phyloP scores from a whole-genome alignment of 2,797 vertebrate species.

The Taenioides sp. region DNA sequence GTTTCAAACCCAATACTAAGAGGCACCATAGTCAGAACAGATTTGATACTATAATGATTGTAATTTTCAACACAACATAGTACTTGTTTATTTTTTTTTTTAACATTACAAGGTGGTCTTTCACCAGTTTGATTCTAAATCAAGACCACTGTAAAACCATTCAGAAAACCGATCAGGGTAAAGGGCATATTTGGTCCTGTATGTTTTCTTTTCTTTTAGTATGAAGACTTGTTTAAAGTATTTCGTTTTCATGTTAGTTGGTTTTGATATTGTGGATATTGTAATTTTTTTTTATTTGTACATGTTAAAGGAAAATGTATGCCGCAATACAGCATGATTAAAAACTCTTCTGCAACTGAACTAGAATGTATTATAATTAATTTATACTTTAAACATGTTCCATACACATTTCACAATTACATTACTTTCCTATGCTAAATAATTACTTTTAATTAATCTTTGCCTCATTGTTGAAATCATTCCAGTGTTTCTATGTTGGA shows the following conservation, averaged over 20 bases:
- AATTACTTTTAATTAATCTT: slow-evolving; percentile 61
- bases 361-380: background rate
- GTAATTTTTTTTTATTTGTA: background rate
- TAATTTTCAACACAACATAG: too few species aligned
- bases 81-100: too few species aligned
- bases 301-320: background rate
- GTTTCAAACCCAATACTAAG: slow-evolving; percentile 6
- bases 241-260: too few species aligned
- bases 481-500: slow-evolving; percentile 43
- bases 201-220: too few species aligned
- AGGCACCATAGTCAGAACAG: background rate
- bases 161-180: too few species aligned
- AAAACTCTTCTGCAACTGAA: background rate
- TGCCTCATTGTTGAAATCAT: slow-evolving; percentile 52
- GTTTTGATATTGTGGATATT: too few species aligned
- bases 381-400: background rate
- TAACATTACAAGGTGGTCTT: too few species aligned
- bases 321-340: background rate
- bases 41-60: too few species aligned
- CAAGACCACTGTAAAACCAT: too few species aligned
- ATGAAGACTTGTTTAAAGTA: too few species aligned
- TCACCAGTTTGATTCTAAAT: too few species aligned
- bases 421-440: background rate
- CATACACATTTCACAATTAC: background rate
- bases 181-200: too few species aligned